Evolutionary conservation across 2,888 invertebrate genomes (phyloP), one percentile per base, ranked within the genome.

Genomic region (Scaptomyza reducta): DNA sequence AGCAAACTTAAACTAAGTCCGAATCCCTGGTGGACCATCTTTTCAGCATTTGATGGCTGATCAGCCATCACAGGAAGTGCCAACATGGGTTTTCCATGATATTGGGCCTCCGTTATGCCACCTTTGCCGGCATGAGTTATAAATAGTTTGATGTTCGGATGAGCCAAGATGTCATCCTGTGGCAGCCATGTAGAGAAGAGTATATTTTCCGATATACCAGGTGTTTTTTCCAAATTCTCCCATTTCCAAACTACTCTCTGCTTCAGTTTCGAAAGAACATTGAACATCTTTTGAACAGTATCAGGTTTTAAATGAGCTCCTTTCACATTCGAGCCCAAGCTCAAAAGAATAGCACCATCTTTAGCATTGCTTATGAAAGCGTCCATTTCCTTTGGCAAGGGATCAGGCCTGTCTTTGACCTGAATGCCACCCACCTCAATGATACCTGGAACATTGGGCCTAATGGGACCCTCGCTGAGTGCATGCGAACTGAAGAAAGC

Each of bases 171-270:
- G 74, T 94, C 94, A 60, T 93, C 93, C 82, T 96, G 96, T 0
- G 95, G 95, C 40, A 95, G 84, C 95, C 95, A 96, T 75, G 94
- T 93, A 45, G 83, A 77, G 40, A 92, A 89, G 29, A 91, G 87
- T 3, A 93, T 92, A 67, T 93, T 93, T 0, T 78, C 47, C 0
- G 93, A 90, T 3, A 89, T 83, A 2, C 90, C 91, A 0, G 90
- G 89, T 0, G 94, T 85, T 6, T 90, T 89, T 4, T 93, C 92
- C 0, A 93, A 93, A 42, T 85, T 73, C 79, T 95, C 95, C 94
- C 94, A 95, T 90, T 95, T 95, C 95, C 95, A 95, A 13, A 95
- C 79, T 0, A 95, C 93, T 3, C 92, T 93, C 59, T 94, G 94
- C 68, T 94, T 94, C 0, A 95, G 79, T 65, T 92, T 93, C 0